Percentiles rank a stretch among this genome's conserved stretches.
Evolutionary conservation across 1,140 invertebrate genomes (phyloP).

Genomic region (Drosophila quadrilineata): DNA sequence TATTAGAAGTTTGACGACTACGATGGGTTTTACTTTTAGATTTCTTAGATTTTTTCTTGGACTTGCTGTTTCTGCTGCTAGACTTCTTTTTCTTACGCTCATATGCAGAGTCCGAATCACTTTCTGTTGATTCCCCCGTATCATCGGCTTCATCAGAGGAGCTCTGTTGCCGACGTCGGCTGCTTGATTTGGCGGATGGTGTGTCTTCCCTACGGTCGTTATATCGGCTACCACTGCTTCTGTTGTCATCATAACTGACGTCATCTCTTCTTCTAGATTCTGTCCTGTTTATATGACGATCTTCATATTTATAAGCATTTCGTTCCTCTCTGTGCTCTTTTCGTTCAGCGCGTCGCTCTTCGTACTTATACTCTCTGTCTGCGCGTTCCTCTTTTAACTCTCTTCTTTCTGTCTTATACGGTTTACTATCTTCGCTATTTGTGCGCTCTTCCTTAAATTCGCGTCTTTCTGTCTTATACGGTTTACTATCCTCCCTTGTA

Average conservation of each 20-base stretch:
- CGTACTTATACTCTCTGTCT: too few species aligned
- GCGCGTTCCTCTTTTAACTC: too few species aligned
- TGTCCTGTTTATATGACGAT: too few species aligned
- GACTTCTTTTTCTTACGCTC: slow-evolving; percentile 64
- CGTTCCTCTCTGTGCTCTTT: too few species aligned
- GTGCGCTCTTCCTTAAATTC: too few species aligned
- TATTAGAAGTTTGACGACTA: slow-evolving; percentile 7
- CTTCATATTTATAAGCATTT: too few species aligned
- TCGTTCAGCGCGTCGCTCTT: too few species aligned
- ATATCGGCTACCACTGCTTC: slow-evolving; percentile 14
- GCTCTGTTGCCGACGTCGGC: slow-evolving; percentile 27
- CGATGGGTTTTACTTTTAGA: slow-evolving; percentile 48
- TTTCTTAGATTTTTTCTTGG: slow-evolving; percentile 66
- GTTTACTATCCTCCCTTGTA: slow-evolving; percentile 24
- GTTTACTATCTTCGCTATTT: too few species aligned
- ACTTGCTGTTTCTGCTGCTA: slow-evolving; percentile 34
- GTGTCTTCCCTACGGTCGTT: slow-evolving; percentile 2
- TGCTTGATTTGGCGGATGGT: slow-evolving; percentile 24
- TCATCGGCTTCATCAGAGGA: slow-evolving; percentile 64
- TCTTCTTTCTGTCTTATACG: slow-evolving; percentile 25
- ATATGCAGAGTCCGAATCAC: slow-evolving; percentile 65
- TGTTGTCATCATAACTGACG: neutral
- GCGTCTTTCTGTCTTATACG: slow-evolving; percentile 25
- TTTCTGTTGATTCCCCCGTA: slow-evolving; percentile 64
- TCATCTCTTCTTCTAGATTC: slow-evolving; percentile 7